These are phyloP conservation scores for Hycleus phaleratus DNA, from an alignment of 1,140 invertebrate genomes.

Conservation along the genomic window DNA sequence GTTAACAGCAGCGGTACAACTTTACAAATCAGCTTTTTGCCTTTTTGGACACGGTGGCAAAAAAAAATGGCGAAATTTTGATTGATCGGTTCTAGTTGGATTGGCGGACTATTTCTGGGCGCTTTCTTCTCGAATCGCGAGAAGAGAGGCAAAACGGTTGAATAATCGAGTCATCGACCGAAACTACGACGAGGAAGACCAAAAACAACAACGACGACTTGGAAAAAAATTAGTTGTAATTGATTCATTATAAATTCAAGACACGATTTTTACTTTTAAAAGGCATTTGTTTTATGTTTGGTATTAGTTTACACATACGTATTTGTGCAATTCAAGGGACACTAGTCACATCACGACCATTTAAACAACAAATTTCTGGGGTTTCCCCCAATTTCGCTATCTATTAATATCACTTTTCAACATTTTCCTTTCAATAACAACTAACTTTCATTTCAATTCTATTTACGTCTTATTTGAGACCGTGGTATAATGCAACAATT, in stretches of 20 bases:
- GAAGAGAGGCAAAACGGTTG: neutral
- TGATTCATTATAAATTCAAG: neutral
- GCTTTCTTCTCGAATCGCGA: no score
- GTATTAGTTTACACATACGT: neutral
- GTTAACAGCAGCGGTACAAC: no score
- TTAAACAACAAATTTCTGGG: neutral
- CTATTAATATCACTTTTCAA: constrained; percentile 3
- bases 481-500: constrained; percentile 8
- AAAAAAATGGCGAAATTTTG: no score
- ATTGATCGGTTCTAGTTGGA: no score
- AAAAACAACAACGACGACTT: neutral
- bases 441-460: constrained; percentile 14
- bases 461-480: constrained; percentile 7
- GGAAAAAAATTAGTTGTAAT: neutral
- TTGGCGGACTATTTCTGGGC: no score
- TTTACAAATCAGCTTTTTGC: no score
- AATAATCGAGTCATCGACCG: constrained; percentile 6
- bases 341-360: no score
- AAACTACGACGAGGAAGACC: neutral
- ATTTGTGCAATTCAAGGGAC: neutral
- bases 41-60: no score
- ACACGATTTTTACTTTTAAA: neutral
- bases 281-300: neutral
- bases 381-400: neutral
- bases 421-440: constrained; percentile 13